Evolutionary conservation across 2,113 vertebrate species (phyloP), one percentile per base, ranked within the genome.

Genomic region (Chelonoidis abingdonii): DNA sequence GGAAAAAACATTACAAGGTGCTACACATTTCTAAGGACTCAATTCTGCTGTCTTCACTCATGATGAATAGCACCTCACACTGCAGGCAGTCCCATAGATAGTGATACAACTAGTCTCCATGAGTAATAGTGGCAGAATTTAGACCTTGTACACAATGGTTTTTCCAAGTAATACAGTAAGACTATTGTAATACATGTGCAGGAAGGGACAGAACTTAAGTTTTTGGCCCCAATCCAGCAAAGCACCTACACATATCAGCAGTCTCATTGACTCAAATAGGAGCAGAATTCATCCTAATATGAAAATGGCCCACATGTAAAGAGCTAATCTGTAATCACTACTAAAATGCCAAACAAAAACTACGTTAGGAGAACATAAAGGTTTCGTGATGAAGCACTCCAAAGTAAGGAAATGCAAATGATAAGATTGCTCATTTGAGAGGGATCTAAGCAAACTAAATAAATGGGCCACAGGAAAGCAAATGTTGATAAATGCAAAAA

Each of bases 251-350:
- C 7, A 49, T 82, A 84, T 56, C 14, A 87, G 14, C 8, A 75
- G 6, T 47, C 17, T 35, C 5, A 22, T 38, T 92, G 72, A 22
- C 25, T 54, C 86, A 24, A 44, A 35, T 31, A 25, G 14, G 44
- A 84, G 38, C 13, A 44, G 1, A 78, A 91, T 49, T 87, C 78
- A 31, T 29, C 92, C 92, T 8, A 69, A 0, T 76, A 49, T 11
- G 8, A 0, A 0, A 84, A 57, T 4, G 38, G 44, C 41, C 41
- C 21, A 78, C 25, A 76, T 41, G 1, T 6, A 80, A 54, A 47
- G 54, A 76, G 47, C 21, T 86, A 82, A 84, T 53, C 17, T 56
- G 10, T n/a, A 44, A 56, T 84, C 16, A 22, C 47, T 65, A 25
- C 57, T 56, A 83, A 92, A 29, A 13, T 86, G 91, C 75, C 72